phyloP scores from a whole-genome alignment of 2,888 invertebrate genomes.

The Nomada goodeniana region DNA sequence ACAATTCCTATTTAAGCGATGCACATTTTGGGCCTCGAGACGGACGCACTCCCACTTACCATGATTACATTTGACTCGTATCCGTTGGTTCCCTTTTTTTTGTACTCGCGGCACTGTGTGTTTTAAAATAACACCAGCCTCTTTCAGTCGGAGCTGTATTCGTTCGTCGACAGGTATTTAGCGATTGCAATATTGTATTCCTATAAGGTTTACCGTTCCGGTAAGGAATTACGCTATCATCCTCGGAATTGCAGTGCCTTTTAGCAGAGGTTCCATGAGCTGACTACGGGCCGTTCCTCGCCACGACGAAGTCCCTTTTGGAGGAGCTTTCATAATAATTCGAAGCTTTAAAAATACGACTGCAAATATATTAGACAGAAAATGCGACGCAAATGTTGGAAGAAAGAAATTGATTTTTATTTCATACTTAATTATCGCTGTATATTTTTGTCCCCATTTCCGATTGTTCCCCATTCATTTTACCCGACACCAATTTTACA shows the following conservation, averaged over 20 bases:
- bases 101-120: background rate
- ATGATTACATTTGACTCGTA: background rate
- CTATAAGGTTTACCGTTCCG: background rate
- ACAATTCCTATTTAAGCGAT: constrained; percentile 25
- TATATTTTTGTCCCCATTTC: too few species aligned
- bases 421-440: too few species aligned
- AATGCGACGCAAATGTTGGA: too few species aligned
- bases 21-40: background rate
- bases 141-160: background rate
- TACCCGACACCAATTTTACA: too few species aligned
- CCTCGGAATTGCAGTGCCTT: background rate
- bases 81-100: too few species aligned
- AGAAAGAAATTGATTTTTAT: too few species aligned
- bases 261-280: background rate
- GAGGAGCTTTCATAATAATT: too few species aligned
- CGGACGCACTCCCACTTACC: background rate
- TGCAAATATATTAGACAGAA: too few species aligned
- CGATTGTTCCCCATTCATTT: too few species aligned
- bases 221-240: constrained; percentile 28
- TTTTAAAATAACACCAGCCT: background rate
- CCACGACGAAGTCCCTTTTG: too few species aligned
- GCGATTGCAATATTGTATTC: background rate
- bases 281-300: too few species aligned
- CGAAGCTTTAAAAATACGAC: too few species aligned
- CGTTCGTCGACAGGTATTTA: constrained; percentile 2